phyloP scores from a whole-genome alignment of 2,797 vertebrate genomes.

The Poecilia gillii region DNA sequence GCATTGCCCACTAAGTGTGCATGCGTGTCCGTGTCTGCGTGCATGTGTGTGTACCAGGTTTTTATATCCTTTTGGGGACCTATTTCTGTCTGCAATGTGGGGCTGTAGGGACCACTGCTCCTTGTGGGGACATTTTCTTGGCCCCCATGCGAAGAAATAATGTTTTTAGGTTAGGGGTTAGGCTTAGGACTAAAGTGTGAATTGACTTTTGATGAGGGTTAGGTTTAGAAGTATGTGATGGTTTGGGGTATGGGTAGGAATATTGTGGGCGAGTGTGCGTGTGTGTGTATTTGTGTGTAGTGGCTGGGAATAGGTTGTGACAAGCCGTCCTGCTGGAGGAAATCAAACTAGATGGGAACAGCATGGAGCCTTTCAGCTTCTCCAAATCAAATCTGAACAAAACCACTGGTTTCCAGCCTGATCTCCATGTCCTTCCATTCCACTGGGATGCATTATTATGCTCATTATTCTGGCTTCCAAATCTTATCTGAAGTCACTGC shows the following conservation, averaged over 20 bases:
- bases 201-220: too few species aligned
- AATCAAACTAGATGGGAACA: neutral
- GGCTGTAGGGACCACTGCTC: too few species aligned
- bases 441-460: neutral
- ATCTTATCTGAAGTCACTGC: neutral
- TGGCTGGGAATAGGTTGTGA: slow-evolving; percentile 12
- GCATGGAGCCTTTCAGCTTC: neutral
- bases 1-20: slow-evolving; percentile 5
- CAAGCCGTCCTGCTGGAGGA: neutral
- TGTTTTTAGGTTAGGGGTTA: too few species aligned
- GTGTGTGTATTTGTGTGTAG: neutral
- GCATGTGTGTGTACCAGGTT: too few species aligned
- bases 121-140: too few species aligned
- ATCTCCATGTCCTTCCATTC: neutral
- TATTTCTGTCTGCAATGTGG: too few species aligned
- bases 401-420: neutral
- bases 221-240: too few species aligned
- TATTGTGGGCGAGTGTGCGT: too few species aligned
- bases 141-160: too few species aligned
- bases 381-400: neutral
- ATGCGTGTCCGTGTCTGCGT: neutral
- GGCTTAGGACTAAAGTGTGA: too few species aligned
- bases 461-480: neutral
- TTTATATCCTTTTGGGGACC: too few species aligned
- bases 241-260: too few species aligned